Conservation (phyloP, 1,140 invertebrate genomes). For the Hyphantria cunea region DNA sequence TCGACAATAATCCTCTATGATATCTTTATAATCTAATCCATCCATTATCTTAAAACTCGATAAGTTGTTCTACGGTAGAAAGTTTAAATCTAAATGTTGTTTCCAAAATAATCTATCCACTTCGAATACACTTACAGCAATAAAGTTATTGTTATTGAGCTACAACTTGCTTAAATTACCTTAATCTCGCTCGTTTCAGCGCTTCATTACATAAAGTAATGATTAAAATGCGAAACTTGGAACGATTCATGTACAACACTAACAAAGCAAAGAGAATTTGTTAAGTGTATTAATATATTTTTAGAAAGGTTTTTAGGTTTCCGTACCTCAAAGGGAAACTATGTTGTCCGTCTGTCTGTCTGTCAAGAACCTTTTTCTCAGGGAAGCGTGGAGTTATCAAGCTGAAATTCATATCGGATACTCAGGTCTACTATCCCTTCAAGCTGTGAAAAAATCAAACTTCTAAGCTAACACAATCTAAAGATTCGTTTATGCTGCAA, state of each 20-base stretch:
- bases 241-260: neutral
- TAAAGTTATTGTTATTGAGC: slow-evolving; percentile 10
- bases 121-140: neutral
- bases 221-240: slow-evolving; percentile 12
- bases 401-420: too few species aligned
- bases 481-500: too few species aligned
- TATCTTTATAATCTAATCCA: neutral
- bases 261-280: neutral
- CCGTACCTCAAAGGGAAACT: too few species aligned
- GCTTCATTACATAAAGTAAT: slow-evolving; percentile 3
- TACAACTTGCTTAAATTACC: slow-evolving; percentile 9
- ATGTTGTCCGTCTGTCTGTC: too few species aligned
- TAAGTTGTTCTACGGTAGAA: slow-evolving; percentile 6
- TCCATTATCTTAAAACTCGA: neutral
- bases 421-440: too few species aligned
- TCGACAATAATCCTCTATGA: neutral
- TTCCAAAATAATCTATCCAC: slow-evolving; percentile 4
- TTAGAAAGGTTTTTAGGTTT: too few species aligned
- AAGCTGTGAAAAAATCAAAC: too few species aligned
- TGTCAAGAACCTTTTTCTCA: too few species aligned
- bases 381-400: too few species aligned
- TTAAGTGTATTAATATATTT: neutral
- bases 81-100: slow-evolving; percentile 10
- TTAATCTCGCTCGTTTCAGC: slow-evolving; percentile 1
- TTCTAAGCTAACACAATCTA: too few species aligned